phyloP scores from a whole-genome alignment of 30 jellyfish, hydroid and myxozoan species.

The Aurelia aurita region DNA sequence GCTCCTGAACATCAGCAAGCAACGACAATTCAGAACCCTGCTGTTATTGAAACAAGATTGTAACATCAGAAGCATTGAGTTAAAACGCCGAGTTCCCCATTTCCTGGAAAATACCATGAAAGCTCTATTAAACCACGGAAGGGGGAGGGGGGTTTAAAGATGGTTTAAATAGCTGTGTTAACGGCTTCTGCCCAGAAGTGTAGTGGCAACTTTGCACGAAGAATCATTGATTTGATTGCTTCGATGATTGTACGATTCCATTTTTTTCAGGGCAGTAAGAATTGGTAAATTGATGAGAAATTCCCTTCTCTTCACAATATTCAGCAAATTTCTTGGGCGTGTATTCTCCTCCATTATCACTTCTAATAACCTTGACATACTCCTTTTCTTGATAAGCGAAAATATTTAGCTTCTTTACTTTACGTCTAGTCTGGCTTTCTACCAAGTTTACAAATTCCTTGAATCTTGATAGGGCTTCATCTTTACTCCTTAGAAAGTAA shows the following conservation, averaged over 20 bases:
- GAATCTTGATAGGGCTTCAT: conserved; percentile 42
- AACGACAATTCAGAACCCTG: no score
- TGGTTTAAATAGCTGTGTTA: conserved; percentile 56
- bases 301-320: conserved; percentile 53
- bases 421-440: conserved; percentile 43
- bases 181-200: conserved; percentile 70
- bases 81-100: no score
- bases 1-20: no score
- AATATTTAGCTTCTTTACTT: conserved; percentile 8
- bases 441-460: conserved; percentile 47
- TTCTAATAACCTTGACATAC: conserved; percentile 19
- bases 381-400: conserved; percentile 11
- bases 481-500: conserved; percentile 56
- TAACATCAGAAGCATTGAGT: no score
- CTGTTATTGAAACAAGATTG: no score
- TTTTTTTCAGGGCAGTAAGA: conserved; percentile 51
- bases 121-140: no score
- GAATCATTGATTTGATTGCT: no score
- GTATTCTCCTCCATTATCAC: conserved; percentile 64
- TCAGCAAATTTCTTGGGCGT: conserved; percentile 29
- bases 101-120: no score
- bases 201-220: no score
- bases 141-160: no score
- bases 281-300: conserved; percentile 35
- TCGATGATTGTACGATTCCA: no score